phyloP scores from a whole-genome alignment of 37 sponge, comb jelly and placozoan species.

The Ephydatia muelleri region DNA sequence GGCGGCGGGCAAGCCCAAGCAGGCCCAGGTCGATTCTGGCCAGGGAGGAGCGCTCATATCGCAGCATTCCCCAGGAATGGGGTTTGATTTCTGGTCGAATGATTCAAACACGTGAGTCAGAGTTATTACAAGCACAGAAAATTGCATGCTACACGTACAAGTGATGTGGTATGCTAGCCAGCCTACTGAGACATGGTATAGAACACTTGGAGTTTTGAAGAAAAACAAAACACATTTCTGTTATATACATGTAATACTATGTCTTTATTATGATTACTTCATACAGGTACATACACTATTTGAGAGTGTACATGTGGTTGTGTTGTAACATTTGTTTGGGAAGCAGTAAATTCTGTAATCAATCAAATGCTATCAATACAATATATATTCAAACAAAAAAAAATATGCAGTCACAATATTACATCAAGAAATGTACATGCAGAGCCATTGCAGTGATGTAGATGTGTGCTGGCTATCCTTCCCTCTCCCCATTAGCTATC shows the following conservation, averaged over 20 bases:
- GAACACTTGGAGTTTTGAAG: too few relatives aligned
- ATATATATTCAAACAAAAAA: too few relatives aligned
- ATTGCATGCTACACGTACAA: too few relatives aligned
- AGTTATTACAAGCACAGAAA: too few relatives aligned
- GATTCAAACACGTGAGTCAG: slow-evolving; percentile 90
- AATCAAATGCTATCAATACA: neutral
- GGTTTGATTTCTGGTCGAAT: slow-evolving; percentile 82
- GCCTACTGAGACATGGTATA: too few relatives aligned
- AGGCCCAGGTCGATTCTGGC: neutral
- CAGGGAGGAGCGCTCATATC: slow-evolving; percentile 80
- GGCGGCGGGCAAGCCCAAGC: slow-evolving; percentile 18
- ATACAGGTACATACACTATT: too few relatives aligned
- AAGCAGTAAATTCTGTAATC: neutral
- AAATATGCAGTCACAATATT: too few relatives aligned
- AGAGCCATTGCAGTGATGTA: neutral
- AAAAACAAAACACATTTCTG: neutral
- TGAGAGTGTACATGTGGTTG: too few relatives aligned
- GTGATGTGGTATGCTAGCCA: too few relatives aligned
- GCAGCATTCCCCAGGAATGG: slow-evolving; percentile 88
- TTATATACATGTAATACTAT: neutral
- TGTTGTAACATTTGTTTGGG: too few relatives aligned
- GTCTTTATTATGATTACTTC: neutral
- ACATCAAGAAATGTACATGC: too few relatives aligned
- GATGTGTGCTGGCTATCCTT: neutral
- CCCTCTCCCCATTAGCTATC: slow-evolving; percentile 58